phyloP scores from a whole-genome alignment of 30 jellyfish, hydroid and myxozoan species.

The Sanderia malayensis region DNA sequence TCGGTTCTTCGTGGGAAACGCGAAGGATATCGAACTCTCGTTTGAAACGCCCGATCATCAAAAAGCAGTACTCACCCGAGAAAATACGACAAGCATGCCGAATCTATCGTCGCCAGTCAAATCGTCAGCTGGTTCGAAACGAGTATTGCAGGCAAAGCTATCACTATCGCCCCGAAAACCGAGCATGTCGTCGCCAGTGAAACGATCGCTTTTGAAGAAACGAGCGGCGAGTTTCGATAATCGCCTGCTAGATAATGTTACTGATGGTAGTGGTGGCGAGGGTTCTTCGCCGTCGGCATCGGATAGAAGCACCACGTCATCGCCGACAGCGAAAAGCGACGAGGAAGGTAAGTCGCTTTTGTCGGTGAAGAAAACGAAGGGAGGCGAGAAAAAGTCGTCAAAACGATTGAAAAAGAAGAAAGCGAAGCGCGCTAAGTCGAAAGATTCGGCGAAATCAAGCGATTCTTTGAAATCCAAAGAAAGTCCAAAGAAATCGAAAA shows the following conservation, averaged over 20 bases:
- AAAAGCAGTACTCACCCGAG: conserved; percentile 28
- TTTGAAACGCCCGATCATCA: conserved; percentile 24
- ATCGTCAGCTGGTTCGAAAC: conserved; percentile 15
- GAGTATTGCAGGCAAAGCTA: conserved; percentile 48
- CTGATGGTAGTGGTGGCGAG: too few species aligned
- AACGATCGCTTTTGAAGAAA: conserved; percentile 35
- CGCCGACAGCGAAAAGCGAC: conserved; percentile 56
- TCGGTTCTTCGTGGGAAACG: conserved; percentile 22
- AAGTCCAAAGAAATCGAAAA: conserved; percentile 24
- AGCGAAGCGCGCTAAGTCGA: conserved; percentile 46
- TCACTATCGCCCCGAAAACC: conserved; percentile 58
- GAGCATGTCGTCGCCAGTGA: conserved; percentile 49
- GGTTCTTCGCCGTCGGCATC: too few species aligned
- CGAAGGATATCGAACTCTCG: conserved; percentile 29
- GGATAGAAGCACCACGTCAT: conserved; percentile 28
- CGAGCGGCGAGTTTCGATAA: conserved; percentile 65
- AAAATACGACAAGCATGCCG: conserved; percentile 52
- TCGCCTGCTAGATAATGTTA: conserved; percentile 5
- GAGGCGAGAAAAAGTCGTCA: conserved; percentile 14
- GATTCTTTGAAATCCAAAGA: conserved; percentile 26
- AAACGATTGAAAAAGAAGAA: conserved; percentile 20
- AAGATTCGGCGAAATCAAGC: conserved; percentile 34
- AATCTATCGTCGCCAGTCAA: conserved; percentile 38
- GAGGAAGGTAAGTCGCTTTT: conserved; percentile 28
- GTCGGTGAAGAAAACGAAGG: not conserved